Conservation (phyloP, 2,113 vertebrate genomes). For the Brachirus orientalis region DNA sequence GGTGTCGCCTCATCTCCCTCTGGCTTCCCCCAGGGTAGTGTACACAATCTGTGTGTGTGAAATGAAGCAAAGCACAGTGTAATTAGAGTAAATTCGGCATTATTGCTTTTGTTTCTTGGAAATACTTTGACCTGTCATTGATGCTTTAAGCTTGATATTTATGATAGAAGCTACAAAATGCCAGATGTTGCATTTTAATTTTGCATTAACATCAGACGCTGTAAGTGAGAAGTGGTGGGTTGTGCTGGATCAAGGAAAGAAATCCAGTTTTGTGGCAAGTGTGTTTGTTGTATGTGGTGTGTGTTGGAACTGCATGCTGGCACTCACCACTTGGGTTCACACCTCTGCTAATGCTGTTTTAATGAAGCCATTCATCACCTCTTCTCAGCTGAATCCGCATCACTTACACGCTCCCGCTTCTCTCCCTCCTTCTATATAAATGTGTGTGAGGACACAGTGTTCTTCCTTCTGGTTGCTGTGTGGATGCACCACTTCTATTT, state of each 20-base stretch:
- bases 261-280: constrained; percentile 47
- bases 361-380: constrained; percentile 84
- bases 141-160: constrained; percentile 6
- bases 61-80: not conserved
- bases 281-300: constrained; percentile 22
- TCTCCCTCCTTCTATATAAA: constrained; percentile 27
- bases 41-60: not conserved
- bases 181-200: constrained; percentile 6
- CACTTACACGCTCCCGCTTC: constrained; percentile 22
- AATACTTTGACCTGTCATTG: constrained; percentile 22
- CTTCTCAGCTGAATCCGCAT: constrained; percentile 64
- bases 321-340: constrained; percentile 63
- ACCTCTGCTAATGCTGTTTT: constrained; percentile 82
- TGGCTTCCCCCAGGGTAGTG: constrained; percentile 5
- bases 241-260: constrained; percentile 21
- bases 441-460: constrained; percentile 60
- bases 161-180: not conserved
- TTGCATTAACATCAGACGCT: constrained; percentile 17
- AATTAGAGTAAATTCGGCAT: constrained; percentile 19
- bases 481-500: constrained; percentile 69
- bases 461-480: constrained; percentile 60
- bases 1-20: constrained; percentile 43
- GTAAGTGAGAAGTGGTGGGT: constrained; percentile 13
- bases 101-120: constrained; percentile 13
- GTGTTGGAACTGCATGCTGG: constrained; percentile 33